Percentiles rank a stretch among this genome's conserved stretches.
Evolutionary conservation across 2,797 vertebrate species (phyloP).

Genomic region (Sarcoramphus papa): DNA sequence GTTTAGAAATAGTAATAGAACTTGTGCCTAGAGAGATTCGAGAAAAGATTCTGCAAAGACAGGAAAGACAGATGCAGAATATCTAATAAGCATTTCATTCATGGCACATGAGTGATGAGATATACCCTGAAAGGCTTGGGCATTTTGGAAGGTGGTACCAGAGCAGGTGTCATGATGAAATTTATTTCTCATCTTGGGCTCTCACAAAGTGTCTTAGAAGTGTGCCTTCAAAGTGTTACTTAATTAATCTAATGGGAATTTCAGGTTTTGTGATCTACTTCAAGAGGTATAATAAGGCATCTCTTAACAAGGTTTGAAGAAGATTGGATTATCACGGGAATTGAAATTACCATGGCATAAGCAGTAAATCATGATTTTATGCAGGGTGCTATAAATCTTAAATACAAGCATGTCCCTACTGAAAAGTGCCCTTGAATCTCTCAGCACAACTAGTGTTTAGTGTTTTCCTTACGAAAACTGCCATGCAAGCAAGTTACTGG

Average conservation of each 20-base stretch:
- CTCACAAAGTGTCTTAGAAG: not conserved
- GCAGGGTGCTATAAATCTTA: not conserved
- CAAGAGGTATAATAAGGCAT: not conserved
- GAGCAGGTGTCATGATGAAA: not conserved
- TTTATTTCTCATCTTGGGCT: slow-evolving; percentile 10
- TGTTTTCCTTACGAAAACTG: not conserved
- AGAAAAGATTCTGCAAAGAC: not conserved
- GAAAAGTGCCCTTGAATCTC: slow-evolving; percentile 14
- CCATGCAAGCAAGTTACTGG: not conserved
- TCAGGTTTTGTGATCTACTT: not conserved
- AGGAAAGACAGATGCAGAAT: not conserved
- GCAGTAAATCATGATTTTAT: not conserved
- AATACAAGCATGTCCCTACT: not conserved
- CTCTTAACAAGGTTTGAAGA: slow-evolving; percentile 6
- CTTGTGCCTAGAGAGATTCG: not conserved
- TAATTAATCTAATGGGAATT: slow-evolving; percentile 38
- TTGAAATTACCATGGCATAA: slow-evolving; percentile 15
- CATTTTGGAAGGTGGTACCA: not conserved
- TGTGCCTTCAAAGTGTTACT: not conserved
- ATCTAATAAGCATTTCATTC: not conserved
- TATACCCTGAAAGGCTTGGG: not conserved
- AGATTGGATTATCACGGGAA: not conserved
- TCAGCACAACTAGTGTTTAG: not conserved
- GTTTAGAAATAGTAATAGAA: not conserved
- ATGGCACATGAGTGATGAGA: not conserved